These are phyloP conservation scores for Brachirus orientalis DNA, from an alignment of 2,113 vertebrate genomes.

Conservation along the genomic window DNA sequence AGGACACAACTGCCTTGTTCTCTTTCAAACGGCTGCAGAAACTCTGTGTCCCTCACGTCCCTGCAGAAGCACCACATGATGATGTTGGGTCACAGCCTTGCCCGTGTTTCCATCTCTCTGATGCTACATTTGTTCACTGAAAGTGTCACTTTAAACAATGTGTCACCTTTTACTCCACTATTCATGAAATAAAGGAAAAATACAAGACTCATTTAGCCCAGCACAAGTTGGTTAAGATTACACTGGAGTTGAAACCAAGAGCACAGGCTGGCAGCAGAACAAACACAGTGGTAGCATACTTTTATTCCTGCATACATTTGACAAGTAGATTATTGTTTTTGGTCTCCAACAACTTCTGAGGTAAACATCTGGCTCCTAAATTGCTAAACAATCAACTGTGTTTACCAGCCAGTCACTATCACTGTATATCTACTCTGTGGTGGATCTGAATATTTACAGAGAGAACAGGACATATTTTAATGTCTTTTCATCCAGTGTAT, in stretches of 20 bases:
- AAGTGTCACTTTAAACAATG: conserved; percentile 26
- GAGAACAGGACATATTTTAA: too few species aligned
- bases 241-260: conserved; percentile 1
- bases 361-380: background rate
- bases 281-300: background rate
- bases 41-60: conserved; percentile 36
- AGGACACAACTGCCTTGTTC: conserved; percentile 79
- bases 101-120: conserved; percentile 27
- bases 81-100: conserved; percentile 52
- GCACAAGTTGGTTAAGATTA: conserved; percentile 8
- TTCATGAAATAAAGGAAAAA: conserved; percentile 20
- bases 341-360: background rate
- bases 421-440: too few species aligned
- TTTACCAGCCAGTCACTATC: too few species aligned
- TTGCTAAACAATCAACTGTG: background rate
- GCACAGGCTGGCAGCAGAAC: background rate
- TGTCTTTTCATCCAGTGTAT: too few species aligned
- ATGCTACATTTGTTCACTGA: conserved; percentile 35
- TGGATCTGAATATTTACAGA: too few species aligned
- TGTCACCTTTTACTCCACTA: conserved; percentile 6
- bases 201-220: conserved; percentile 7
- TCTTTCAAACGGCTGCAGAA: conserved; percentile 55
- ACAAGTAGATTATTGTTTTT: too few species aligned
- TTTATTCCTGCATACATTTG: background rate
- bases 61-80: conserved; percentile 33